Conservation (phyloP, 1,140 invertebrate species). For the Lerema accius region DNA sequence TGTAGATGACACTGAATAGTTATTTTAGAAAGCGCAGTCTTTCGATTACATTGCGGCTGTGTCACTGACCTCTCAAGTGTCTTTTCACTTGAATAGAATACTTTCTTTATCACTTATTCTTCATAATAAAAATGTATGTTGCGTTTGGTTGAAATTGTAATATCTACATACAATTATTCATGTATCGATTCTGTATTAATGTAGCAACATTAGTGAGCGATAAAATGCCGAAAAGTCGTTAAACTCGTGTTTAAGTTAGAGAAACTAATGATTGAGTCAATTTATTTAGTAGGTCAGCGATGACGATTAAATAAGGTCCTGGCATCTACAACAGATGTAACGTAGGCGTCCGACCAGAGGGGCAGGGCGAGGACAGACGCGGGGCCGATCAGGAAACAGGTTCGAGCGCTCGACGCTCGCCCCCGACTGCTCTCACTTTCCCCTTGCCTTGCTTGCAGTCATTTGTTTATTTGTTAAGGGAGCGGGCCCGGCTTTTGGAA, state of each 20-base stretch:
- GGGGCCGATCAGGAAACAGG: conserved; percentile 59
- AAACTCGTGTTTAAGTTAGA: conserved; percentile 29
- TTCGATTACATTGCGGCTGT: conserved; percentile 53
- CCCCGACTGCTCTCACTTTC: conserved; percentile 73
- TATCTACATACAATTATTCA: too few species aligned
- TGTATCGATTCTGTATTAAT: too few species aligned
- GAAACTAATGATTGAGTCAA: conserved; percentile 56
- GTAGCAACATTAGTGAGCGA: conserved; percentile 1
- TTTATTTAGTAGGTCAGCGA: conserved; percentile 71
- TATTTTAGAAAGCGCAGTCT: conserved; percentile 77
- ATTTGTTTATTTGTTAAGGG: conserved; percentile 79
- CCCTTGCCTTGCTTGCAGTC: conserved; percentile 48
- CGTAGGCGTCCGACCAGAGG: conserved; percentile 33
- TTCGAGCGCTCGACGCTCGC: conserved; percentile 54
- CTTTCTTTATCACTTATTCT: conserved; percentile 5
- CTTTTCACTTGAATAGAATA: conserved; percentile 20
- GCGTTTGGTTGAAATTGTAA: too few species aligned
- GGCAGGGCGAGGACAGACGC: conserved; percentile 32
- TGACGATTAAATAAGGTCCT: conserved; percentile 52
- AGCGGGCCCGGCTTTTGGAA: conserved; percentile 65
- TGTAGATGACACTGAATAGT: conserved; percentile 73
- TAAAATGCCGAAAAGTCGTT: conserved; percentile 10
- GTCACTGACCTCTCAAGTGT: conserved; percentile 60
- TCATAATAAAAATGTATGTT: too few species aligned
- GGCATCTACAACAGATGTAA: conserved; percentile 46